Base-by-base conservation (phyloP, 2,113 vertebrate species). In the Amblyornis subalaris region DNA sequence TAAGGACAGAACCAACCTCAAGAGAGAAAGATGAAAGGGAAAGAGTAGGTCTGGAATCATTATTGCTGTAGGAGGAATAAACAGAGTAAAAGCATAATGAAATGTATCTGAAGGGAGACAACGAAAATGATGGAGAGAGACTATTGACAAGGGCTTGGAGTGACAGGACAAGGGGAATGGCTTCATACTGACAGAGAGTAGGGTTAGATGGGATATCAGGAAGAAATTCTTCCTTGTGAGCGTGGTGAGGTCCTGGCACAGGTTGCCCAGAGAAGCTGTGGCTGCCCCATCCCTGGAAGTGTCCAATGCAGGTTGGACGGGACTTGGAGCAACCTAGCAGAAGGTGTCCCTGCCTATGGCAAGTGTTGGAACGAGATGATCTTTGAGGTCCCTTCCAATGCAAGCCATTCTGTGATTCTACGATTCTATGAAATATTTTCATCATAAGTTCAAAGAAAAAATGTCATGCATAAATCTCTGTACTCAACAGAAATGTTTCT, bases 271-370 rank as follows among this genome's bases (percentile, higher is more conserved):
- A 42, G 61, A 1, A 75, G 25, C 71, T 67, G 51, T 31, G 44
- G 31, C 31, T 75, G 53, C 21, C 44, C 36, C 53, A 67, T 36
- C 36, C 44, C 44, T 66, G 51, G 17, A 0, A 57, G 16, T 21
- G 20, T 16, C 1, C 31, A 1, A 66, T 21, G 16, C 25, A 31
- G 44, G 53, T 0, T 66, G 61, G 44, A 66, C 21, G 16, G 5
- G 24, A 16, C 24, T 42, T 1, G 0, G 20, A 85, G 31, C 13
- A 85, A 22, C 7, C 21, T 4, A 44, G 36, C 33, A 45, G 26
- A 25, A 67, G 22, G 4, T 26, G 21, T 22, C 53, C 10, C 36
- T 67, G 36, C 8, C 36, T 53, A 58, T 4, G 36, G 35, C 61
- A 58, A 5, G 6, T 9, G 6, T 0, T 50, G 14, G 33, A 67